phyloP scores from a whole-genome alignment of 2,113 vertebrate genomes.

The Plectropomus leopardus region DNA sequence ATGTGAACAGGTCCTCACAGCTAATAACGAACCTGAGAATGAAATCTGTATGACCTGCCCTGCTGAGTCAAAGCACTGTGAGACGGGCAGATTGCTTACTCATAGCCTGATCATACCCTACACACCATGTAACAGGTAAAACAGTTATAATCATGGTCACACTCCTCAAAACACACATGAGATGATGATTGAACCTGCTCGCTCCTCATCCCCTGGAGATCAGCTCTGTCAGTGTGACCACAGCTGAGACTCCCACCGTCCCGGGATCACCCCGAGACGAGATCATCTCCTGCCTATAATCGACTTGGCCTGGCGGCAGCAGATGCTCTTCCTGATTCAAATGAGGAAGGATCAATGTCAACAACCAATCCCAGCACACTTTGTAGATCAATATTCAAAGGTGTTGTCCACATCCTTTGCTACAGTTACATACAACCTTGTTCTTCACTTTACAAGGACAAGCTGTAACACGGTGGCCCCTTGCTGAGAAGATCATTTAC shows the following conservation, averaged over 20 bases:
- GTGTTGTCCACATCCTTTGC: slow-evolving; percentile 1
- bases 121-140: background rate
- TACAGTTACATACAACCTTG: slow-evolving; percentile 38
- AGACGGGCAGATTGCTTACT: background rate
- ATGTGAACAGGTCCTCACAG: slow-evolving; percentile 68
- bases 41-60: slow-evolving; percentile 19
- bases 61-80: slow-evolving; percentile 9
- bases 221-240: slow-evolving; percentile 34
- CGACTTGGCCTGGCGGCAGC: slow-evolving; percentile 14
- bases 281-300: slow-evolving; percentile 53
- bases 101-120: slow-evolving; percentile 3
- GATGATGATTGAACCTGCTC: slow-evolving; percentile 3
- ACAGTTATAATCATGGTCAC: background rate
- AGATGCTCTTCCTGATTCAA: slow-evolving; percentile 36
- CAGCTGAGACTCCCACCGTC: slow-evolving; percentile 59
- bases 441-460: slow-evolving; percentile 40
- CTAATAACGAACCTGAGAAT: slow-evolving; percentile 62
- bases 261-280: slow-evolving; percentile 29
- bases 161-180: background rate
- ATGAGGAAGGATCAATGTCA: slow-evolving; percentile 44
- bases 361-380: background rate
- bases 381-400: slow-evolving; percentile 40
- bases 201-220: slow-evolving; percentile 32
- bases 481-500: slow-evolving; percentile 63
- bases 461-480: slow-evolving; percentile 37